Conservation (phyloP, 2,797 vertebrate species). For the Scolopax rusticola region DNA sequence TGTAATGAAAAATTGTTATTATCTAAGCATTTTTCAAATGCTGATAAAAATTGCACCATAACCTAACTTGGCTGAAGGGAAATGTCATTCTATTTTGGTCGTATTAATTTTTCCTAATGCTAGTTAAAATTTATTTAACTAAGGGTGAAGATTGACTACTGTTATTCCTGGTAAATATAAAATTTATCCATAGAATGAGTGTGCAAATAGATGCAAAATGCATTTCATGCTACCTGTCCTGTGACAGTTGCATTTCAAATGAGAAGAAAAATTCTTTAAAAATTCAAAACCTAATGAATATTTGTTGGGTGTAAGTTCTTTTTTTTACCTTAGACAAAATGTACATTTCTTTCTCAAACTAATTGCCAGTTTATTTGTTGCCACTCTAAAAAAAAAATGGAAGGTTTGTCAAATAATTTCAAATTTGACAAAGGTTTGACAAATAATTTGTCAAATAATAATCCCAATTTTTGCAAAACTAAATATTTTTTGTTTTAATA, state of each 20-base stretch:
- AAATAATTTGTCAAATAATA: background rate
- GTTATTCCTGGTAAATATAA: background rate
- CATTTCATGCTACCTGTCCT: background rate
- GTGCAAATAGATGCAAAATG: background rate
- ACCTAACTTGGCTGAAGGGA: background rate
- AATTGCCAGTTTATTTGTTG: background rate
- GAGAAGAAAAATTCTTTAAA: background rate
- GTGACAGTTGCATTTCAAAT: background rate
- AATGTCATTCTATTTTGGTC: background rate
- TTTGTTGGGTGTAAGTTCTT: rapidly evolving
- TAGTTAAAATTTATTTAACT: background rate
- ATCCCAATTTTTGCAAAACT: background rate
- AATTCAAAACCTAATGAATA: background rate
- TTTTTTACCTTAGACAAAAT: background rate
- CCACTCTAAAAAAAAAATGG: background rate
- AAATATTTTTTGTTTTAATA: background rate
- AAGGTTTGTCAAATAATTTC: background rate
- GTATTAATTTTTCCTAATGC: background rate
- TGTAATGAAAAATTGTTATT: background rate
- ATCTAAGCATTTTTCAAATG: background rate
- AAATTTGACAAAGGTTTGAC: background rate
- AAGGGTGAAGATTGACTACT: background rate
- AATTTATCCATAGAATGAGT: background rate
- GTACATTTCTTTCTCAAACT: background rate
- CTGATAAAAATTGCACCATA: background rate